Evolutionary conservation across 2,888 invertebrate genomes (phyloP), one percentile per base, ranked within the genome.

Genomic region (Galeopsomyia nigrocyanea): DNA sequence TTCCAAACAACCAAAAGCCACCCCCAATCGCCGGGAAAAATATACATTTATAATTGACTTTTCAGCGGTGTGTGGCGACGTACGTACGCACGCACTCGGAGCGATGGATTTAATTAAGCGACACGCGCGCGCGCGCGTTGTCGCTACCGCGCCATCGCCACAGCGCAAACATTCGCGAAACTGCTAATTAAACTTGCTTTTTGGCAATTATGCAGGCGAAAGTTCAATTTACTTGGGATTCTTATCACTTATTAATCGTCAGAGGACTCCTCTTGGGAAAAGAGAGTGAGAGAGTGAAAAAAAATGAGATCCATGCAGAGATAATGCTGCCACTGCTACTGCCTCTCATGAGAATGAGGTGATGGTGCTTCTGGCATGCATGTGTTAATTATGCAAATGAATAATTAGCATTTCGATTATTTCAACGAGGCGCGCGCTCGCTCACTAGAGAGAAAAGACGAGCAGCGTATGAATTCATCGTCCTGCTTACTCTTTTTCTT

Each of bases 391-490:
- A 84, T 84, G 83, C 81, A 81, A 82, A 82, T 80, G 82, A 83
- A 80, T 82, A 82, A 84, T 84, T 83, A 83, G 80, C 83, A 80
- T 83, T 81, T 81, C 82, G 80, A 84, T 85, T 82, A 84, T 83
- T 84, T 83, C 80, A 65, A 72, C 73, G 75, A 76, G 67, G 70
- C 67, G 63, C 26, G 21, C 58, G 26, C n/a, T n/a, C 26, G 26
- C 26, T 26, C 26, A 26, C 26, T 5, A 5, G 66, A 68, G 72
- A 61, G 31, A 39, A 26, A 39, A 39, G 39, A 39, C 39, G 31
- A 53, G 53, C 1, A 19, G 17, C 39, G 53, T 62, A 62, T 68
- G 63, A 68, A 68, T 63, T 68, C 63, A 64, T 58, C 58, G 39
- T 16, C 26, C 39, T 39, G 39, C 39, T 39, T 39, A 39, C 62